Evolutionary conservation across 2,888 invertebrate species (phyloP), one percentile per base, ranked within the genome.

Genomic region (Amphipyra tragopoginis): DNA sequence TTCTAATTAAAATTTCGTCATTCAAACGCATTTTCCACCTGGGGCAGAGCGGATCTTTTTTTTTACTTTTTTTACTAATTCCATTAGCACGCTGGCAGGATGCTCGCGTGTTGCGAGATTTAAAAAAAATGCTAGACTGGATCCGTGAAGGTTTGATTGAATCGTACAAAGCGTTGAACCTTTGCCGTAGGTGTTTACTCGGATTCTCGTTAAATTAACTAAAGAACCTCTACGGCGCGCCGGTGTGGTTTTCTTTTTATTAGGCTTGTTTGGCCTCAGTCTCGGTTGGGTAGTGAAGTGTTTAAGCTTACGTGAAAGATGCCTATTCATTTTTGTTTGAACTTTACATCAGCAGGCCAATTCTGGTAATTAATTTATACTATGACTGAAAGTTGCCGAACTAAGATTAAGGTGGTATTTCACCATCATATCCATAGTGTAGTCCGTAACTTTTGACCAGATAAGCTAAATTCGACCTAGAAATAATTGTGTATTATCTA

Each of bases 131-230:
- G 11, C 9, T 43, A 13, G 8, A 8, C 15, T 39, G 47, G 5
- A 13, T 60, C 21, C 47, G 42, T 33, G 45, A 47, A n/a, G 48
- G 60, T 59, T 56, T 68, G 85, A 86, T 87, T 84, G 81, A 82
- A 82, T 82, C 73, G 74, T 74, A 81, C 79, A 86, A 83, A 84
- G 81, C 77, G 76, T 73, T 76, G 61, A 73, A 80, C 79, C 83
- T 79, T 77, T 75, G 50, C 65, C 76, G 72, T 72, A 65, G 58
- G 55, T 87, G 81, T 85, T 86, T 85, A 75, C 80, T 69, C 65
- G 61, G 65, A 75, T 65, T 76, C 82, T 83, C 80, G 82, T 86
- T 86, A 83, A 83, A 82, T 79, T 79, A 83, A 83, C 81, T 83
- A 73, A 78, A 80, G 80, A 79, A 77, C 71, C 61, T 67, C 60